phyloP scores from a whole-genome alignment of 2,888 invertebrate genomes.

The Agrilus mali region DNA sequence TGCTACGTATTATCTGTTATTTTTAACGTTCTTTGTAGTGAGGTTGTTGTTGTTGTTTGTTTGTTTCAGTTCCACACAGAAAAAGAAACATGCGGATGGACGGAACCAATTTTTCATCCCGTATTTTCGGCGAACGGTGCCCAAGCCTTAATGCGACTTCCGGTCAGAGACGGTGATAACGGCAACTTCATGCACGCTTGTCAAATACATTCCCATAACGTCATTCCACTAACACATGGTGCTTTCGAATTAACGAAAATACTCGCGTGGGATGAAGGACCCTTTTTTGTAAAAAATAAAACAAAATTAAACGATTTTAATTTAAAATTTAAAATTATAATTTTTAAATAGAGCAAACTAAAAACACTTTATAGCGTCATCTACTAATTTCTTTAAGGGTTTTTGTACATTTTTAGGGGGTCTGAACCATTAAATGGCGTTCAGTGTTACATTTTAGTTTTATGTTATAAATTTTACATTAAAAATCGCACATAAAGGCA shows the following conservation, averaged over 20 bases:
- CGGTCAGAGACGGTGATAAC: slow-evolving; percentile 48
- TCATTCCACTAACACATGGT: slow-evolving; percentile 54
- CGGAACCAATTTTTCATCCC: slow-evolving; percentile 33
- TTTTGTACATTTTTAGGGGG: too few relatives aligned
- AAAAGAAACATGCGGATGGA: slow-evolving; percentile 30
- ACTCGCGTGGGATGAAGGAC: slow-evolving; percentile 64
- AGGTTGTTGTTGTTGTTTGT: not conserved
- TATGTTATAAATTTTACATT: too few relatives aligned
- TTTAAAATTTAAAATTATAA: too few relatives aligned
- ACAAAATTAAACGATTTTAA: too few relatives aligned
- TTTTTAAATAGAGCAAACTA: too few relatives aligned
- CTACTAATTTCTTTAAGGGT: too few relatives aligned
- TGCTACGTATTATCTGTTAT: too few relatives aligned
- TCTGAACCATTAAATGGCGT: too few relatives aligned
- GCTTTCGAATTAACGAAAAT: slow-evolving; percentile 62
- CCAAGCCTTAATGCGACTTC: slow-evolving; percentile 40
- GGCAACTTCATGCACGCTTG: slow-evolving; percentile 48
- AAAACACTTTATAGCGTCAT: too few relatives aligned
- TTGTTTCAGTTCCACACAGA: slow-evolving; percentile 29
- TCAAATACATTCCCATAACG: slow-evolving; percentile 29
- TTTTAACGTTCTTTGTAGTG: too few relatives aligned
- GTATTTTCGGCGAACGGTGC: slow-evolving; percentile 31
- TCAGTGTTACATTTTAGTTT: too few relatives aligned
- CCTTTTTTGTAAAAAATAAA: slow-evolving; percentile 57
- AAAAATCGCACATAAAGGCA: too few relatives aligned